Evolutionary conservation across 2,113 vertebrate species (phyloP).

Genomic region (Xenopus tropicalis): UCB_Xtro_10.0 CM004447.2:10046501-10047000

Average conservation of each 20-base stretch:
- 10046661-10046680: neutral
- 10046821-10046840: slow-evolving; percentile 6
- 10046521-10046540: neutral
- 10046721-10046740: slow-evolving; percentile 37
- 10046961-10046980: neutral
- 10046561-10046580: neutral
- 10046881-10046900: slow-evolving; percentile 19
- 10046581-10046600: neutral
- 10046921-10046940: slow-evolving; percentile 13
- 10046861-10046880: slow-evolving; percentile 34
- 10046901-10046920: slow-evolving; percentile 15
- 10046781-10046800: slow-evolving; percentile 18
- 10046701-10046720: slow-evolving; percentile 44
- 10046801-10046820: slow-evolving; percentile 38
- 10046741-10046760: slow-evolving; percentile 5
- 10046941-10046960: neutral
- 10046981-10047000: slow-evolving; percentile 8
- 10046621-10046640: slow-evolving; percentile 32
- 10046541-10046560: neutral
- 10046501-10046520: neutral
- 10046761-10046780: slow-evolving; percentile 50
- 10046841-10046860: slow-evolving; percentile 11
- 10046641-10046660: neutral
- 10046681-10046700: slow-evolving; percentile 44
- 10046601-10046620: neutral